Conservation (phyloP, 53 echinoderm and acorn worm species). For the Henricia sp. region DNA sequence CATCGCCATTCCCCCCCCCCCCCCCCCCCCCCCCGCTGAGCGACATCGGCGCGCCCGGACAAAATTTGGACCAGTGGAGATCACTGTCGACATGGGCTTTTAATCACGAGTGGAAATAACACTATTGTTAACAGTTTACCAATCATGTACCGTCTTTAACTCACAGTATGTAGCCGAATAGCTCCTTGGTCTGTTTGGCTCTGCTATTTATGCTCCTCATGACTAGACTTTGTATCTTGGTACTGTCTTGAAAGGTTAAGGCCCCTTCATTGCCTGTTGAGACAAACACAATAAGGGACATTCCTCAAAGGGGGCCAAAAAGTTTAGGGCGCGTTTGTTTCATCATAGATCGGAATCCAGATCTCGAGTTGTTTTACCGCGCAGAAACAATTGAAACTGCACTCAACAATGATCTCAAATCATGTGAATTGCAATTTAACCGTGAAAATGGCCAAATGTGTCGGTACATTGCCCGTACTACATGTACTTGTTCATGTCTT, state of each 20-base stretch:
- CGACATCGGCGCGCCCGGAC: too few species aligned
- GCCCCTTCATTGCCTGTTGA: slow-evolving; percentile 18
- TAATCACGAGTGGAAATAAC: too few species aligned
- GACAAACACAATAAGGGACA: neutral
- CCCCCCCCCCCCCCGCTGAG: too few species aligned
- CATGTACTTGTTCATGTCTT: too few species aligned
- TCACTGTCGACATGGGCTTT: too few species aligned
- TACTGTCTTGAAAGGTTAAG: slow-evolving; percentile 48
- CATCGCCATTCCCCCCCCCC: too few species aligned
- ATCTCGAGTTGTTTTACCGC: neutral
- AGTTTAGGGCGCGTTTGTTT: neutral
- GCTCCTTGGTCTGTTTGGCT: slow-evolving; percentile 55
- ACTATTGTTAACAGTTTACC: too few species aligned
- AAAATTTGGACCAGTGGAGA: too few species aligned
- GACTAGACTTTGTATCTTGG: slow-evolving; percentile 51
- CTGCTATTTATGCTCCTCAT: slow-evolving; percentile 38
- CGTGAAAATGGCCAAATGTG: too few species aligned
- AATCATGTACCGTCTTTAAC: too few species aligned
- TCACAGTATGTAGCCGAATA: slow-evolving; percentile 49
- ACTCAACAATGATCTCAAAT: neutral
- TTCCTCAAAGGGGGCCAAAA: neutral
- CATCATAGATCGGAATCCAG: neutral
- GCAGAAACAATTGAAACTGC: neutral
- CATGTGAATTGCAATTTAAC: neutral
- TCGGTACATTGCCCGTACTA: too few species aligned